phyloP scores from a whole-genome alignment of 2,888 invertebrate species.

The Campopleginae sp. region DNA sequence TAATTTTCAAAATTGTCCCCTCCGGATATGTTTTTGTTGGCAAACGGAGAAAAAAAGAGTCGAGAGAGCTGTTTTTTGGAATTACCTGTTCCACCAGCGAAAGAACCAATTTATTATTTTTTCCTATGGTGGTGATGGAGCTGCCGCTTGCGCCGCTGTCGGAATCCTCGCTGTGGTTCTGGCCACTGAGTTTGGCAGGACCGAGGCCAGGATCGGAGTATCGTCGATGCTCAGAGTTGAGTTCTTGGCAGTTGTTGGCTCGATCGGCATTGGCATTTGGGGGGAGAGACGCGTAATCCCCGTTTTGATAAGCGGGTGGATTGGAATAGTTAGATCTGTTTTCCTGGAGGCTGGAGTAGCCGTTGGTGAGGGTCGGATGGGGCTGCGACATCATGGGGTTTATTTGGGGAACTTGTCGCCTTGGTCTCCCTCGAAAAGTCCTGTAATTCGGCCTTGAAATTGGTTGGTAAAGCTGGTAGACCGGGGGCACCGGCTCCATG shows the following conservation, averaged over 20 bases:
- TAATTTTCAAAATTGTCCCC: neutral
- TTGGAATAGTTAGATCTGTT: constrained; percentile 74
- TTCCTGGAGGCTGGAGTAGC: constrained; percentile 78
- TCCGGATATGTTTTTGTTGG: neutral
- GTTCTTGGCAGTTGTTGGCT: constrained; percentile 85
- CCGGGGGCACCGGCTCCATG: constrained; percentile 87
- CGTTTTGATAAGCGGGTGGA: constrained; percentile 77
- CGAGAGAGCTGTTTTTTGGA: constrained; percentile 54
- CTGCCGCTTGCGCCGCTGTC: constrained; percentile 84
- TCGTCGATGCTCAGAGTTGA: constrained; percentile 86
- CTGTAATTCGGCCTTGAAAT: constrained; percentile 77
- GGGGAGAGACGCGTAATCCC: constrained; percentile 89
- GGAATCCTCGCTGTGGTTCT: constrained; percentile 85
- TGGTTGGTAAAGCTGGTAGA: constrained; percentile 86
- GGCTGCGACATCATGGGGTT: constrained; percentile 55
- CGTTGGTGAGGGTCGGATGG: constrained; percentile 70
- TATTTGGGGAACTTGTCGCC: constrained; percentile 71
- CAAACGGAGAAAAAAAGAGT: neutral
- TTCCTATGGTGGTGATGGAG: constrained; percentile 85
- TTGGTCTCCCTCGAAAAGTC: constrained; percentile 72
- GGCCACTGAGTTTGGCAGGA: constrained; percentile 84
- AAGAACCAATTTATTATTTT: constrained; percentile 87
- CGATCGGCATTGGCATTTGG: constrained; percentile 88
- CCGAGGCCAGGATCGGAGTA: constrained; percentile 89
- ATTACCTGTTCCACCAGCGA: constrained; percentile 91